Evolutionary conservation across 2,888 invertebrate genomes (phyloP).

Genomic region (Ctenicera cuprea): DNA sequence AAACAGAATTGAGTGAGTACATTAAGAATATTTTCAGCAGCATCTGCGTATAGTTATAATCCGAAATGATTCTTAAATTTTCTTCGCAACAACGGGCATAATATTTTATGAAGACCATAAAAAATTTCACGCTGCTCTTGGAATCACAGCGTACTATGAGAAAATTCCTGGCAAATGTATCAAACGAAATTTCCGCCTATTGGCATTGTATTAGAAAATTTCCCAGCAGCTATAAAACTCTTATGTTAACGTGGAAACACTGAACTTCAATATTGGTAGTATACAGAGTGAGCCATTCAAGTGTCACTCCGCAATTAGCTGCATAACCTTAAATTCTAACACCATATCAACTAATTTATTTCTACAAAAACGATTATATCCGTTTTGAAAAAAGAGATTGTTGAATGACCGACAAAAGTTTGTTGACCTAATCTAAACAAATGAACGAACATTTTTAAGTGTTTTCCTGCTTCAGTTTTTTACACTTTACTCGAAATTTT

Average conservation of each 20-base stretch:
- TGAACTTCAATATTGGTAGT: not conserved
- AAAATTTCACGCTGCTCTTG: slow-evolving; percentile 1
- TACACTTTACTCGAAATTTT: too few species aligned
- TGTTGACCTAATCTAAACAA: too few species aligned
- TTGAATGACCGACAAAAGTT: too few species aligned
- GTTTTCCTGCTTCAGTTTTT: too few species aligned
- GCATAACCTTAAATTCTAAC: too few species aligned
- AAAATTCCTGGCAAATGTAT: slow-evolving; percentile 27
- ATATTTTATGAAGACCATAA: slow-evolving; percentile 19
- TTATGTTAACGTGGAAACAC: not conserved
- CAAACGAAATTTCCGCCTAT: slow-evolving; percentile 29
- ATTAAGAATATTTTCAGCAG: not conserved
- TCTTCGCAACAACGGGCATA: slow-evolving; percentile 5
- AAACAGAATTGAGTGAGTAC: not conserved
- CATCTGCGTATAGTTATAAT: slow-evolving; percentile 3
- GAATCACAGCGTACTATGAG: slow-evolving; percentile 15
- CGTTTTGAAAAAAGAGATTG: too few species aligned
- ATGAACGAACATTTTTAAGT: too few species aligned
- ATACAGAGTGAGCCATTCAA: too few species aligned
- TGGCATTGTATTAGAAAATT: not conserved
- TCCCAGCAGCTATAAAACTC: not conserved
- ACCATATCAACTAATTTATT: too few species aligned
- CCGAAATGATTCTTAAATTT: slow-evolving; percentile 5
- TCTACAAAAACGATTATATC: too few species aligned
- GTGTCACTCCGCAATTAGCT: too few species aligned